These are phyloP conservation scores for Eutrigla gurnardus DNA, from an alignment of 2,797 vertebrate genomes.

Conservation along the genomic window DNA sequence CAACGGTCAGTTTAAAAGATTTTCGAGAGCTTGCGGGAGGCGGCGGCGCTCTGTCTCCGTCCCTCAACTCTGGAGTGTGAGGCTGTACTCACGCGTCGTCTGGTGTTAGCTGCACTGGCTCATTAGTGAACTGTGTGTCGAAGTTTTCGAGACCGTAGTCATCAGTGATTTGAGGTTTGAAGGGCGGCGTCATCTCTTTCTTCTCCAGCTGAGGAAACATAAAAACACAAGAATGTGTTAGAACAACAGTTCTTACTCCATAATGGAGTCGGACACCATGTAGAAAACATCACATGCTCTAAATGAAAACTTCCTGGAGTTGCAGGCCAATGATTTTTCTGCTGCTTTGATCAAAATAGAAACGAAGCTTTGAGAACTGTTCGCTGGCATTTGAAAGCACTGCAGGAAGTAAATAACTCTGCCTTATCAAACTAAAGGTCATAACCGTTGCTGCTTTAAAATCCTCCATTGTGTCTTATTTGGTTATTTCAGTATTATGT, in stretches of 20 bases:
- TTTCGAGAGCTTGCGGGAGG: too few species aligned
- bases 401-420: neutral
- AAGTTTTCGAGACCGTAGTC: conserved; percentile 98
- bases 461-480: neutral
- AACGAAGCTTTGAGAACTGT: neutral
- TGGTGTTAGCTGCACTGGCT: conserved; percentile 98
- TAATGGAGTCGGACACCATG: neutral
- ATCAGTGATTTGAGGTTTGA: conserved; percentile 96
- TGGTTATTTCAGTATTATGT: neutral
- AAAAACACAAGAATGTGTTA: conserved; percentile 33
- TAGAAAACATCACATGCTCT: neutral
- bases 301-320: neutral
- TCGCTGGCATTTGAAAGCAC: neutral
- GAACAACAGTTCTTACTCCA: conserved; percentile 10
- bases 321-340: neutral
- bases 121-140: conserved; percentile 99
- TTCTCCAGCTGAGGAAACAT: conserved; percentile 90
- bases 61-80: neutral
- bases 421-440: neutral
- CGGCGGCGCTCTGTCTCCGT: too few species aligned
- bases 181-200: conserved; percentile 93
- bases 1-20: too few species aligned
- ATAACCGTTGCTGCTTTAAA: neutral
- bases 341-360: neutral
- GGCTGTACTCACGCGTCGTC: conserved; percentile 91